phyloP scores from a whole-genome alignment of 2,797 vertebrate genomes.

The Coendou prehensilis region DNA sequence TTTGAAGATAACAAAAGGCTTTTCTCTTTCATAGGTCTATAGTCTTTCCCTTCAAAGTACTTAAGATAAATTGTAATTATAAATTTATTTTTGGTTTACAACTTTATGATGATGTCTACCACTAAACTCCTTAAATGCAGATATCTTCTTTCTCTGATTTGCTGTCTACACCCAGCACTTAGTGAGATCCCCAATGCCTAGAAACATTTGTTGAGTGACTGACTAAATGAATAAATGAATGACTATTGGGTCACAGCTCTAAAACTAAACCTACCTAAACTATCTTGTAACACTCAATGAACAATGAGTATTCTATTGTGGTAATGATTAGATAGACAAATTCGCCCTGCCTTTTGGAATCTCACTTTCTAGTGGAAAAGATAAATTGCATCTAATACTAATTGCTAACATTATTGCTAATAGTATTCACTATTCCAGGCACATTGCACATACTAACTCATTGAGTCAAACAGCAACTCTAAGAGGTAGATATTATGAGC shows the following conservation, averaged over 20 bases:
- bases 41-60: conserved; percentile 48
- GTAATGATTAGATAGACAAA: conserved; percentile 28
- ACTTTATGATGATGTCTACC: not conserved
- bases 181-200: not conserved
- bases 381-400: conserved; percentile 29
- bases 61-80: conserved; percentile 43
- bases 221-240: conserved; percentile 15
- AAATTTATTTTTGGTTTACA: conserved; percentile 42
- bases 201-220: conserved; percentile 35
- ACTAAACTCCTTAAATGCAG: not conserved
- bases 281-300: conserved; percentile 3
- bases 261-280: conserved; percentile 59
- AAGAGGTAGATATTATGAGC: conserved; percentile 1
- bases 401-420: not conserved
- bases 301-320: not conserved
- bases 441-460: conserved; percentile 15
- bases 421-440: conserved; percentile 14
- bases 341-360: not conserved
- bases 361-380: conserved; percentile 40
- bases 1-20: not conserved
- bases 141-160: not conserved
- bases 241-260: not conserved
- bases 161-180: not conserved
- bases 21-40: conserved; percentile 36
- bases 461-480: conserved; percentile 15